Conservation (phyloP, 2,113 vertebrate species). For the Leiothrix lutea region DNA sequence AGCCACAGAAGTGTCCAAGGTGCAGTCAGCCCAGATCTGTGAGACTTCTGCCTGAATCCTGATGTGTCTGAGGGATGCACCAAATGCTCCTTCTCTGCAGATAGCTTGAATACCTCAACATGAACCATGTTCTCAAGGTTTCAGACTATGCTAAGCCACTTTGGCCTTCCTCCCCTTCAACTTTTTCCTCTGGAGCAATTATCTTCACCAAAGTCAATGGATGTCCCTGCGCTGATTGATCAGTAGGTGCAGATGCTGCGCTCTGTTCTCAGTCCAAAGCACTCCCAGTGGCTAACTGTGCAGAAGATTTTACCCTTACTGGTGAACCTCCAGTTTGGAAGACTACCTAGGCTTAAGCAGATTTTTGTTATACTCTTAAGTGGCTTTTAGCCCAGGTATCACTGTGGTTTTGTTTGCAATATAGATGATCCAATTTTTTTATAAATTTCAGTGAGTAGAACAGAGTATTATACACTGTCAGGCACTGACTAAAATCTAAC, state of each 20-base stretch:
- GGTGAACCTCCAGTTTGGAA: neutral
- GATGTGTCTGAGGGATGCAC: neutral
- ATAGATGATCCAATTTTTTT: neutral
- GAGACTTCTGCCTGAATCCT: neutral
- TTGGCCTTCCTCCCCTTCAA: slow-evolving; percentile 6
- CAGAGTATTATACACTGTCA: neutral
- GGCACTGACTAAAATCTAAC: slow-evolving; percentile 3
- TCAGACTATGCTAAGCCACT: slow-evolving; percentile 50
- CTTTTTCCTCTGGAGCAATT: neutral
- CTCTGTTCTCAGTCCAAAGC: slow-evolving; percentile 36
- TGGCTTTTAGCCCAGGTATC: slow-evolving; percentile 40
- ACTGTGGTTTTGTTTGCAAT: slow-evolving; percentile 57
- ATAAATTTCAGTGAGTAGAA: neutral
- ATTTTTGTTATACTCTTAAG: slow-evolving; percentile 4
- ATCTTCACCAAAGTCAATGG: slow-evolving; percentile 18
- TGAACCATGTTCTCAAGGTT: slow-evolving; percentile 30
- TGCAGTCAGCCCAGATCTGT: neutral
- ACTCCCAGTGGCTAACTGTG: slow-evolving; percentile 8
- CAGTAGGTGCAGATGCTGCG: neutral
- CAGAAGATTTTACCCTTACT: neutral
- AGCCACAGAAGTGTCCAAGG: neutral
- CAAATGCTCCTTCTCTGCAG: slow-evolving; percentile 2
- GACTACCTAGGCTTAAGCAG: slow-evolving; percentile 18
- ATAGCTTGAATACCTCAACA: slow-evolving; percentile 48
- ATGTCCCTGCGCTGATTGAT: neutral